Evolutionary conservation across 1,140 invertebrate species (phyloP).

Genomic region (Bombus waltoni): DNA sequence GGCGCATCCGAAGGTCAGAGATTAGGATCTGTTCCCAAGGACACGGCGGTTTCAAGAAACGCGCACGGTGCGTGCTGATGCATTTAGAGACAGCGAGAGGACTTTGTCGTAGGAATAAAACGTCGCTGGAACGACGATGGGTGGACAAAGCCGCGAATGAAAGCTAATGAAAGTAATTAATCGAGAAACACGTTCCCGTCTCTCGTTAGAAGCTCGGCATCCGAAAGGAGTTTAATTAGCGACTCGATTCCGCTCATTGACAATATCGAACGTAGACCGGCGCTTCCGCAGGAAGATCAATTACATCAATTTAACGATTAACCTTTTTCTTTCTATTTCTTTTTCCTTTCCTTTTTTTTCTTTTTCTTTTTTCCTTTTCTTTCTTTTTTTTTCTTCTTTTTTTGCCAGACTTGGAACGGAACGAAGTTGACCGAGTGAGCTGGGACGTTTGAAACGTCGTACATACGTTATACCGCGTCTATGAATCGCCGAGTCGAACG

Average conservation of each 20-base stretch:
- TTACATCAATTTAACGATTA: constrained; percentile 63
- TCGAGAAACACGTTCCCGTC: constrained; percentile 46
- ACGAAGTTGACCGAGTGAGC: neutral
- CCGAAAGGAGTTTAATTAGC: constrained; percentile 59
- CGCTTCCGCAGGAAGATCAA: constrained; percentile 64
- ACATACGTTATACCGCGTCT: neutral
- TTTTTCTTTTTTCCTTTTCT: neutral
- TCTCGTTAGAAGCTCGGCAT: constrained; percentile 13
- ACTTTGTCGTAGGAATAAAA: neutral
- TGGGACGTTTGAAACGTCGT: neutral
- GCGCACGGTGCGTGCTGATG: neutral
- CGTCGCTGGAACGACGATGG: neutral
- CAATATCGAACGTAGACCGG: constrained; percentile 46
- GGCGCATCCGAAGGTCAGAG: constrained; percentile 52
- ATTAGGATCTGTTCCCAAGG: constrained; percentile 61
- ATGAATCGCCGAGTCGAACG: neutral
- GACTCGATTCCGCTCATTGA: constrained; percentile 56
- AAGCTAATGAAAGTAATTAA: constrained; percentile 62
- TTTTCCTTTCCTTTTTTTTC: constrained; percentile 28
- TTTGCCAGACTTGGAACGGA: neutral
- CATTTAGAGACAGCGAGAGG: neutral
- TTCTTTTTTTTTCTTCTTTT: constrained; percentile 34
- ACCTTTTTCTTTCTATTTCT: constrained; percentile 1
- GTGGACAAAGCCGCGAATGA: constrained; percentile 26
- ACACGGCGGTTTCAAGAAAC: constrained; percentile 15